Conservation (phyloP, 30 jellyfish, hydroid and myxozoan species). For the Nemopilema nomurai region DNA sequence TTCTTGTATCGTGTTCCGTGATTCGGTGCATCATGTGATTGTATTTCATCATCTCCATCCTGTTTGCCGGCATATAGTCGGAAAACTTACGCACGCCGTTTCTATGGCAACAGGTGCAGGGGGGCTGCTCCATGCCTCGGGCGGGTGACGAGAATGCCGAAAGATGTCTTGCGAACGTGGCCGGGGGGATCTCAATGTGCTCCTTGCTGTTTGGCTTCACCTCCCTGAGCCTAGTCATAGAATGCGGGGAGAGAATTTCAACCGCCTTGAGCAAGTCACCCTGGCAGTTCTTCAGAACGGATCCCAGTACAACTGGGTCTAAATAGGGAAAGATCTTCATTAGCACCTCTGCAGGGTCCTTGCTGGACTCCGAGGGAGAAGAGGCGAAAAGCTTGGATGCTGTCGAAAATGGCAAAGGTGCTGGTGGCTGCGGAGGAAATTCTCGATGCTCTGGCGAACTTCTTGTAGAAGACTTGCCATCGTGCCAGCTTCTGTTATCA, state of each 20-base stretch:
- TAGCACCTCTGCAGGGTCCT: constrained; percentile 67
- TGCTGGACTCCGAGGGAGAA: constrained; percentile 44
- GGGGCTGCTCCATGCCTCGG: constrained; percentile 50
- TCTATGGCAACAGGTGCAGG: constrained; percentile 55
- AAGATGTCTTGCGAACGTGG: constrained; percentile 42
- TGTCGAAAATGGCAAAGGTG: constrained; percentile 23
- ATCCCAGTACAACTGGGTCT: constrained; percentile 65
- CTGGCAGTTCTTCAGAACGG: constrained; percentile 74
- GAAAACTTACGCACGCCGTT: constrained; percentile 34
- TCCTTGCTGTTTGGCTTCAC: constrained; percentile 20
- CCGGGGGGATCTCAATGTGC: constrained; percentile 9
- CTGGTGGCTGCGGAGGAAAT: constrained; percentile 1
- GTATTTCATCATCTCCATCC: constrained; percentile 38
- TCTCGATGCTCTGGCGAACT: constrained; percentile 46
- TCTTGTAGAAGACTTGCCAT: constrained; percentile 37
- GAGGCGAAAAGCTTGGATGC: constrained; percentile 24
- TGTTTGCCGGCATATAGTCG: constrained; percentile 37
- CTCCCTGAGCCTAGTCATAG: constrained; percentile 70
- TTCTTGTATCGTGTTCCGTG: constrained; percentile 42
- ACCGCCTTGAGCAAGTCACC: constrained; percentile 77
- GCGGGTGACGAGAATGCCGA: constrained; percentile 61
- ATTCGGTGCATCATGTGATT: constrained; percentile 41
- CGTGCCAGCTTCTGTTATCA: constrained; percentile 57
- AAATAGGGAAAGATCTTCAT: constrained; percentile 71
- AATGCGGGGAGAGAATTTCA: constrained; percentile 72